Base-by-base conservation (phyloP, 2,113 vertebrate species). In the Lota lota region DNA sequence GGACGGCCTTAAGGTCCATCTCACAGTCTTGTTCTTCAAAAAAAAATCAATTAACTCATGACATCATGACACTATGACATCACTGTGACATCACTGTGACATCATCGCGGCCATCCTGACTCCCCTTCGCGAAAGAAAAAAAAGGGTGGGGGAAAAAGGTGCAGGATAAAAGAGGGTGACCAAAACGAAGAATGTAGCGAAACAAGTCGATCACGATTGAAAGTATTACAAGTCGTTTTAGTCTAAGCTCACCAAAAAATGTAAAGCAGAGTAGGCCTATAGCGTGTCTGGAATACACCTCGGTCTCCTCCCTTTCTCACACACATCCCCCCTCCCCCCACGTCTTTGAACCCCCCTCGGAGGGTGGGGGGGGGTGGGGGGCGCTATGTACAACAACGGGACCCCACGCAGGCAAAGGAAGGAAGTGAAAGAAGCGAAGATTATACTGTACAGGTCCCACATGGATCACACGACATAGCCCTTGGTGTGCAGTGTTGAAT, bases 401-500 rank as follows among this genome's bases (percentile, higher is more conserved):
- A n/a, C 40, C 40, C 40, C 40, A 4, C 12, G 40, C 40, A 69
- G 73, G 66, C 11, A 15, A 18, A 22, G 22, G 22, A 15, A 33
- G 22, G 51, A 60, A 70, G 20, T 74, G 63, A 69, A 67, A 69
- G 59, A 81, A 68, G 72, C 79, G 78, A 86, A 85, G 73, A 73
- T 61, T 75, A 85, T 76, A 53, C 77, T 77, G 83, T 84, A 87
- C 76, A 85, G 67, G 90, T 81, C 79, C 83, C 83, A 86, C 83
- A 83, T 73, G 89, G 77, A 87, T 81, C 81, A 87, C 68, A 72
- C 80, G 89, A 79, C 92, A 79, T 93, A 93, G 92, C 92, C 92
- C 92, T 93, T 93, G 81, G 76, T 90, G 83, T 90, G 88, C 86
- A 88, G 85, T 84, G 88, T 89, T 82, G 79, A 66, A 65, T 66